Evolutionary conservation across 2,888 invertebrate species (phyloP).

Genomic region (Trachelus iudaicus): DNA sequence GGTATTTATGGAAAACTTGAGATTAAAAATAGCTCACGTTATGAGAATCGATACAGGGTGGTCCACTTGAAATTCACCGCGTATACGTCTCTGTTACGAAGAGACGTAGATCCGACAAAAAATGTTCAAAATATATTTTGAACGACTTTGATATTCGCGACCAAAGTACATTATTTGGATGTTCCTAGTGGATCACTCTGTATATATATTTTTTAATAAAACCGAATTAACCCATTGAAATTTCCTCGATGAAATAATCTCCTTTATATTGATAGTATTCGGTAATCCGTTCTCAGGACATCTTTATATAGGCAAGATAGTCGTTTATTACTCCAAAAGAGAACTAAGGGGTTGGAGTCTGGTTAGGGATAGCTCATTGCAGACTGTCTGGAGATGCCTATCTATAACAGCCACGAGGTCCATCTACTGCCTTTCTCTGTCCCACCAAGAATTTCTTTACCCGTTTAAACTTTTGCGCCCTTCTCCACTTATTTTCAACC

Average conservation of each 20-base stretch:
- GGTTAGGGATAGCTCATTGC: constrained; percentile 11
- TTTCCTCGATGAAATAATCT: too few species aligned
- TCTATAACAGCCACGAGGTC: constrained; percentile 6
- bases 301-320: constrained; percentile 14
- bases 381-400: constrained; percentile 20
- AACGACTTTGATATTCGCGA: too few species aligned
- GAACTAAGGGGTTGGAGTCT: background rate
- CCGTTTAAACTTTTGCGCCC: background rate
- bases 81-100: background rate
- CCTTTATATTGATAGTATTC: too few species aligned
- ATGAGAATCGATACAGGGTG: too few species aligned
- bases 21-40: too few species aligned
- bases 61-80: too few species aligned
- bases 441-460: background rate
- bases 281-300: background rate
- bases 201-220: too few species aligned
- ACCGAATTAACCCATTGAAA: too few species aligned
- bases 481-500: background rate
- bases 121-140: too few species aligned
- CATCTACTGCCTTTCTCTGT: background rate
- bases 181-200: too few species aligned
- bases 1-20: too few species aligned
- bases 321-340: constrained; percentile 16
- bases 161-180: too few species aligned
- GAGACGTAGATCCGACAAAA: background rate